These are phyloP conservation scores for Episyrphus balteatus DNA, from an alignment of 1,140 invertebrate genomes.

Conservation along the genomic window DNA sequence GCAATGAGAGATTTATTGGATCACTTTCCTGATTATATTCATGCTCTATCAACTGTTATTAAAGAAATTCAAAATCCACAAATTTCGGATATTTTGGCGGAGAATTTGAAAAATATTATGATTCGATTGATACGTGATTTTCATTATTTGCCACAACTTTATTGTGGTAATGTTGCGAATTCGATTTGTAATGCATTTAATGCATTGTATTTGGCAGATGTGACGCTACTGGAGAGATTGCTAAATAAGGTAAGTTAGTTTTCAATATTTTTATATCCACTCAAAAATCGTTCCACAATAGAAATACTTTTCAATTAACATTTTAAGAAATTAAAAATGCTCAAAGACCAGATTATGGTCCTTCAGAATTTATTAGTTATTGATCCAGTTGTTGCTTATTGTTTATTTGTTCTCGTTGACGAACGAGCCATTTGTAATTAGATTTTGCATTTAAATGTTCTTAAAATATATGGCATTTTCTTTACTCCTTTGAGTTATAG, in stretches of 20 bases:
- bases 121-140: conserved; percentile 40
- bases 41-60: conserved; percentile 33
- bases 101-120: conserved; percentile 26
- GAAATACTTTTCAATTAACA: no score
- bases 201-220: conserved; percentile 27
- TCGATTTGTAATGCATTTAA: conserved; percentile 35
- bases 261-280: background rate
- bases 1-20: conserved; percentile 13
- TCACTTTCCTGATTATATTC: conserved; percentile 26
- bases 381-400: no score
- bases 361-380: no score
- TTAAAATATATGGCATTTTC: no score
- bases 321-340: no score
- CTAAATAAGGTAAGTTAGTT: conserved; percentile 28
- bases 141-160: conserved; percentile 29
- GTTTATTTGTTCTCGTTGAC: no score
- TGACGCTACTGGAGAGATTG: conserved; percentile 26
- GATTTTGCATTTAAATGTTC: no score
- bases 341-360: no score
- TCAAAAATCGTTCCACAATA: background rate
- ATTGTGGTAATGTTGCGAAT: conserved; percentile 21
- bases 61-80: conserved; percentile 8
- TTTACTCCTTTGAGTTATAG: no score
- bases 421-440: no score
- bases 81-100: conserved; percentile 34